Base-by-base conservation (phyloP, 2,888 invertebrate genomes). In the Nematopogon swammerdamellus region DNA sequence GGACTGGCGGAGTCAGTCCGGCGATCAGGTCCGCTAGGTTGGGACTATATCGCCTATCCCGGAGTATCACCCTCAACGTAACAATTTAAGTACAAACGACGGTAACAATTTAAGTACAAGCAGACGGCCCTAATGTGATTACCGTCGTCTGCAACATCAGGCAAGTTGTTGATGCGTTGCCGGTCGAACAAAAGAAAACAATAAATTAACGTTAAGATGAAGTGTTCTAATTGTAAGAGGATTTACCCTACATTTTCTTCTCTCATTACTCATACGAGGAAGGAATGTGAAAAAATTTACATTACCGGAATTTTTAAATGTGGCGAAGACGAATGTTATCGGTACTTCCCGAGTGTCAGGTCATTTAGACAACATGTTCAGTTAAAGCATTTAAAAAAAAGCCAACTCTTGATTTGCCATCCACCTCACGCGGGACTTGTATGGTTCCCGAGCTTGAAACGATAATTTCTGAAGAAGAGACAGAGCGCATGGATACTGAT, bases 181-280 rank as follows among this genome's bases (percentile, higher is more conserved):
- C 25, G 25, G 25, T 8, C 25, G 25, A 25, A 25, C 25, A 25
- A 25, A 25, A 25, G 5, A 25, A 25, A 25, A 25, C 4, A 25
- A 25, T 25, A 25, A 6, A 25, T 25, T 25, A 25, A 25, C 8
- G 25, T 25, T 25, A 8, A 25, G 16, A 44, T 44, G 44, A 44
- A 44, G 44, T 44, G 19, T 44, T 44, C 44, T 14, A 44, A 17
- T 10, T 44, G 44, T 44, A 44, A 44, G 16, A 44, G 14, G 17
- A 44, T 44, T 16, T 44, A 19, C n/a, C 44, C 19, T 14, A 44
- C 44, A 44, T 44, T 44, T 44, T 44, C 44, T 14, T 44, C 44
- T n/a, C 44, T 44, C 17, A 18, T 44, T 16, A 36, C 8, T 14
- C 36, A 36, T 14, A 36, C 11, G n/a, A 36, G n/a, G 36, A 36